Evolutionary conservation across 37 sponge, comb jelly and placozoan genomes (phyloP).

Genomic region (Hormiphora californensis): DNA sequence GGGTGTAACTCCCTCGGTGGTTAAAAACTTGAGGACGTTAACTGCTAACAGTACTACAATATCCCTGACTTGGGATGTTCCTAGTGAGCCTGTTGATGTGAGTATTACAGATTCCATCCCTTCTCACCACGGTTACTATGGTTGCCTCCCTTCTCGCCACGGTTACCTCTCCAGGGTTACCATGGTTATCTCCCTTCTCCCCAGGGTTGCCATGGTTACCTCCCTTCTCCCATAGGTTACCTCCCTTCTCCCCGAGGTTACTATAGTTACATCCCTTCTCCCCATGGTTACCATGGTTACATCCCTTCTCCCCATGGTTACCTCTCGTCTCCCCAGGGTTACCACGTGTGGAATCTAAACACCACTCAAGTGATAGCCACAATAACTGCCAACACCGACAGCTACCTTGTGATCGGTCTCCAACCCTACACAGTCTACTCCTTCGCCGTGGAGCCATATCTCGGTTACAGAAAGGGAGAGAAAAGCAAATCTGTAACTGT

Average conservation of each 20-base stretch:
- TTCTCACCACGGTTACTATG: not conserved
- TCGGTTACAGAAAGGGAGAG: not conserved
- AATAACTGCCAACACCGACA: not conserved
- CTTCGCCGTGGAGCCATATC: constrained; percentile 8
- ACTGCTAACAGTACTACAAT: constrained; percentile 16
- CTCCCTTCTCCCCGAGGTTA: not conserved
- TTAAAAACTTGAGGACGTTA: not conserved
- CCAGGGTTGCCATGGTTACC: not conserved
- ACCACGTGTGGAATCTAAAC: not conserved
- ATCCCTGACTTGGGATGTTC: not conserved
- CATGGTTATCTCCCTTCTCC: no score
- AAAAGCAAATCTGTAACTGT: not conserved
- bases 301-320: no score
- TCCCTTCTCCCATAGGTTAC: not conserved
- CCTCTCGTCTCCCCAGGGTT: constrained; percentile 18
- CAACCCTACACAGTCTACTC: not conserved
- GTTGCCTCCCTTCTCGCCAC: not conserved
- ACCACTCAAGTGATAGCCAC: not conserved
- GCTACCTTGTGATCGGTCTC: not conserved
- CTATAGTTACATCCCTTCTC: no score
- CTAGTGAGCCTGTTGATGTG: not conserved
- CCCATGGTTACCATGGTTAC: no score
- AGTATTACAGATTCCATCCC: no score
- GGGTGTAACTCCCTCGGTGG: not conserved
- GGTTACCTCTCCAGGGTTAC: not conserved